Conservation (phyloP, 2,113 vertebrate genomes). For the Benitochromis conjunctus region DNA sequence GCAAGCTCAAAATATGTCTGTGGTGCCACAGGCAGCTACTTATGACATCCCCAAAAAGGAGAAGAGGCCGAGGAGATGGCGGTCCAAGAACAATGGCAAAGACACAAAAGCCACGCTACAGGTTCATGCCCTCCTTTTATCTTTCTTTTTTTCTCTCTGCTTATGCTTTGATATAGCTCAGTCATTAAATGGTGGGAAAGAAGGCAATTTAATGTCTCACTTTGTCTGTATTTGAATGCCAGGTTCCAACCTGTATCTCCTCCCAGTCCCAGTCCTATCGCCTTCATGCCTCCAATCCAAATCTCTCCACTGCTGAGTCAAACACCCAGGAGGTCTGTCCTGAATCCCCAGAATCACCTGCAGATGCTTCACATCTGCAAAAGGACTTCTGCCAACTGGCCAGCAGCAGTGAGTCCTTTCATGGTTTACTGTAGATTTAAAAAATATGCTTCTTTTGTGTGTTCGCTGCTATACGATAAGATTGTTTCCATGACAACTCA, state of each 20-base stretch:
- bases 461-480: not conserved
- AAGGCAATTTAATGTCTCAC: not conserved
- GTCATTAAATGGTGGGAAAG: not conserved
- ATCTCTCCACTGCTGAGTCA: constrained; percentile 86
- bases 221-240: not conserved
- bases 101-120: constrained; percentile 79
- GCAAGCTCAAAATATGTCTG: not conserved
- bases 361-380: constrained; percentile 88
- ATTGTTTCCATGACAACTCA: constrained; percentile 56
- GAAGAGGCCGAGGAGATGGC: constrained; percentile 87
- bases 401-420: constrained; percentile 84
- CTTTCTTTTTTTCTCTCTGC: not conserved
- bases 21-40: constrained; percentile 70
- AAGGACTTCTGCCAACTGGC: constrained; percentile 91
- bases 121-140: constrained; percentile 60
- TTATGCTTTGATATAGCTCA: not conserved
- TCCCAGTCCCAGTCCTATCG: constrained; percentile 79
- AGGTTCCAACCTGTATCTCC: constrained; percentile 72
- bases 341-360: constrained; percentile 83
- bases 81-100: constrained; percentile 85
- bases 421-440: not conserved
- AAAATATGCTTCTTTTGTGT: not conserved
- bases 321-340: constrained; percentile 82
- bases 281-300: constrained; percentile 92
- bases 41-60: constrained; percentile 92